These are phyloP conservation scores for Sebastes fasciatus DNA, from an alignment of 2,113 vertebrate genomes.

Conservation along the genomic window DNA sequence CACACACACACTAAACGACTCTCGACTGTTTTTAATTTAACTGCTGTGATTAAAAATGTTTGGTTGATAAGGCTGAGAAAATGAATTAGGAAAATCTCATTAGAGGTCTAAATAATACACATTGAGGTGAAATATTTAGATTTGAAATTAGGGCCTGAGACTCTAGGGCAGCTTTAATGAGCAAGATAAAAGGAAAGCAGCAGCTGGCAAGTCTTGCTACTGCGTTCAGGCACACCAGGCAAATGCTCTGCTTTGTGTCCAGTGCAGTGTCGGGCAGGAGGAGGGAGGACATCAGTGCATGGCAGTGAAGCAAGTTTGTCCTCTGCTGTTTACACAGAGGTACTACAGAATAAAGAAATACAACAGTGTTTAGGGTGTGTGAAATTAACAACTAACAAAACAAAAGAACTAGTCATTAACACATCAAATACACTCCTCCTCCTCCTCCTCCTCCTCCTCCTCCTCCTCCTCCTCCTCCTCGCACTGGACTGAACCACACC, in stretches of 20 bases:
- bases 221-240: constrained; percentile 23
- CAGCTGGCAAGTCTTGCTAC: constrained; percentile 57
- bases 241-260: constrained; percentile 64
- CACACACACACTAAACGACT: not conserved
- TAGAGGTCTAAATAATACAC: constrained; percentile 56
- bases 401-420: too few species aligned
- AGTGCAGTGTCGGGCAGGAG: constrained; percentile 37
- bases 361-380: not conserved
- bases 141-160: constrained; percentile 49
- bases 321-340: constrained; percentile 75
- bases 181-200: constrained; percentile 60
- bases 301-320: constrained; percentile 76
- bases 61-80: constrained; percentile 42
- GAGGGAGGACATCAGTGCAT: not conserved
- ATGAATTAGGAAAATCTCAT: constrained; percentile 51
- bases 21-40: constrained; percentile 30
- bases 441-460: too few species aligned
- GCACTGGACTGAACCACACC: too few species aligned
- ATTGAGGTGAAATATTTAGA: constrained; percentile 66
- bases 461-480: too few species aligned
- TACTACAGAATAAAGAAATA: constrained; percentile 59
- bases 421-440: too few species aligned
- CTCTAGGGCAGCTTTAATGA: constrained; percentile 66
- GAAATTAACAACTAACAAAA: too few species aligned
- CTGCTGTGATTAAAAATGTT: constrained; percentile 43